Evolutionary conservation across 2,888 invertebrate genomes (phyloP).

Genomic region (Aromia moschata): DNA sequence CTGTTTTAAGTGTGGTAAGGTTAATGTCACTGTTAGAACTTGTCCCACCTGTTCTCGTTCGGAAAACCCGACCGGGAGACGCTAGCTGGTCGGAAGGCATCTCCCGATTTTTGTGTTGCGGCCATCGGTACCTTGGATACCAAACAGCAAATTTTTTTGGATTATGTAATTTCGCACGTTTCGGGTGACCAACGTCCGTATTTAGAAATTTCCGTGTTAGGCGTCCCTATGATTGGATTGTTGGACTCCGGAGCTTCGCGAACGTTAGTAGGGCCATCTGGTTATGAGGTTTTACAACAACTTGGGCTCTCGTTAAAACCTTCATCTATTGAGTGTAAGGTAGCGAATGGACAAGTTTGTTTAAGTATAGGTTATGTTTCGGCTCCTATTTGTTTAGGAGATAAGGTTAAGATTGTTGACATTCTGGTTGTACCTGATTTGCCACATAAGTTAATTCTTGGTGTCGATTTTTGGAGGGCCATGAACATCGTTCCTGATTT

Average conservation of each 20-base stretch:
- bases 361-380: slow-evolving; percentile 19
- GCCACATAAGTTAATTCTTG: slow-evolving; percentile 24
- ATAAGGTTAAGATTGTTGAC: slow-evolving; percentile 27
- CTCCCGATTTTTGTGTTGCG: not conserved
- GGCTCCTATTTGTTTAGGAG: slow-evolving; percentile 22
- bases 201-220: slow-evolving; percentile 4
- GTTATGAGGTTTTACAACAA: not conserved
- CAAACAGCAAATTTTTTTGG: not conserved
- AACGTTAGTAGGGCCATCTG: not conserved
- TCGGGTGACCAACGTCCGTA: slow-evolving; percentile 22
- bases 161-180: slow-evolving; percentile 25
- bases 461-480: slow-evolving; percentile 31
- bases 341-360: slow-evolving; percentile 32
- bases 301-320: not conserved
- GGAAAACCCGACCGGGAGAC: not conserved
- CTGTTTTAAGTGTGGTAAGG: slow-evolving; percentile 23
- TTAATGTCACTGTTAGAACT: slow-evolving; percentile 21
- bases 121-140: not conserved
- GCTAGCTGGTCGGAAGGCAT: not conserved
- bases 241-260: slow-evolving; percentile 18
- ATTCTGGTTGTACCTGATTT: slow-evolving; percentile 32
- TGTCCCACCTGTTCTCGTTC: slow-evolving; percentile 15
- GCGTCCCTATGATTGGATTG: slow-evolving; percentile 3
- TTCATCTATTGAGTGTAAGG: slow-evolving; percentile 2
- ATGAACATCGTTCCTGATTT: slow-evolving; percentile 33